A percentile compares a stretch with the other conserved stretches of the same genome.
phyloP scores from a whole-genome alignment of 2,888 invertebrate species.

The Frankliniella fusca region DNA sequence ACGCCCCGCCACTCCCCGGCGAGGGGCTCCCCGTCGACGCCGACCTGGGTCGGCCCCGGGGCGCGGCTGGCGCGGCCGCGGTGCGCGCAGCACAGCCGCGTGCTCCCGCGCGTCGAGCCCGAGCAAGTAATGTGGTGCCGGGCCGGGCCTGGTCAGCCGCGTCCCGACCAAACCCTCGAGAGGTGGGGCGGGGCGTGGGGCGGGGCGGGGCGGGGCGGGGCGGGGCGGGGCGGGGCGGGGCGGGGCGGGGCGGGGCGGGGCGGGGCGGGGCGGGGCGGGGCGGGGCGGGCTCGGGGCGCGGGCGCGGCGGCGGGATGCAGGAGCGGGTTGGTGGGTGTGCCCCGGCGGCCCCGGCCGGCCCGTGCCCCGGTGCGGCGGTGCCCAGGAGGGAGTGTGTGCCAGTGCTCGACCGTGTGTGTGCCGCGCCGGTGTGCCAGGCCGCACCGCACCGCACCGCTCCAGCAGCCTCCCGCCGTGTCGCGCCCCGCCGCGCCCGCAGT shows the following conservation, averaged over 20 bases:
- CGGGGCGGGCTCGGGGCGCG: neutral
- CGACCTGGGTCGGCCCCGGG: neutral
- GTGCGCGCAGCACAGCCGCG: too few relatives aligned
- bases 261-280: neutral
- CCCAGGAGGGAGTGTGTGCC: neutral
- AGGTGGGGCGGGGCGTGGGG: too few relatives aligned
- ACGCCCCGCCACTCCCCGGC: neutral
- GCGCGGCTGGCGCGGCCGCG: too few relatives aligned
- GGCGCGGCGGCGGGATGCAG: constrained; percentile 7
- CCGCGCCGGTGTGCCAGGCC: neutral
- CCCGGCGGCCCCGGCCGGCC: neutral
- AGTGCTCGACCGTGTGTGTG: constrained; percentile 15
- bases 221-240: neutral
- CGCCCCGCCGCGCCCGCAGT: neutral
- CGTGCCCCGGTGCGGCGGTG: neutral
- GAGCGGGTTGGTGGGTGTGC: neutral
- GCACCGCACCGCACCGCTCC: neutral
- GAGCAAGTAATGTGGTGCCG: too few relatives aligned
- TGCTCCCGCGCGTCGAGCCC: too few relatives aligned
- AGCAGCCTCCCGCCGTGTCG: neutral
- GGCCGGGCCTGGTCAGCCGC: too few relatives aligned
- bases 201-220: neutral
- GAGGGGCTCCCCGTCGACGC: neutral
- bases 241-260: neutral
- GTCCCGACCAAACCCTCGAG: too few relatives aligned